Conservation (phyloP, 1,140 invertebrate genomes). For the Drosophila kepulauana region DNA sequence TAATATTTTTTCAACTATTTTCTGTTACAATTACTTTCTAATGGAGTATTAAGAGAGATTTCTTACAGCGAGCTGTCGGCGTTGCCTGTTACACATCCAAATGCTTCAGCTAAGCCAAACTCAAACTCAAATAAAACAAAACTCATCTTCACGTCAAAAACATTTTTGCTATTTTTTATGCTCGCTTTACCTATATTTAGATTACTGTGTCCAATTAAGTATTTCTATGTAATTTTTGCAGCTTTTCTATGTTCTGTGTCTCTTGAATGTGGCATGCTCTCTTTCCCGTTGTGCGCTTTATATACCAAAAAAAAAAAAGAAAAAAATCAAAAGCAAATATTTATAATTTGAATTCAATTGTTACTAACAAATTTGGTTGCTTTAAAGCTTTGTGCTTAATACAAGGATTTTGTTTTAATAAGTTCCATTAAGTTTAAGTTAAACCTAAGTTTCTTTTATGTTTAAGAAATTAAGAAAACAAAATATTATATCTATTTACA, state of each 20-base stretch:
- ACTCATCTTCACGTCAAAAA: not conserved
- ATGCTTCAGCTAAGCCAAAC: slow-evolving; percentile 8
- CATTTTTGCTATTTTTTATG: slow-evolving; percentile 19
- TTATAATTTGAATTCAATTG: slow-evolving; percentile 50
- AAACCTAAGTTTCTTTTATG: slow-evolving; percentile 42
- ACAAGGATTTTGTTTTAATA: slow-evolving; percentile 48
- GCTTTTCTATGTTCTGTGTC: slow-evolving; percentile 59
- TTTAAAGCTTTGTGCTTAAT: slow-evolving; percentile 79
- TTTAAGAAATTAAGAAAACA: slow-evolving; percentile 41
- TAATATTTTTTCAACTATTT: not conserved
- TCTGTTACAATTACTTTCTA: not conserved
- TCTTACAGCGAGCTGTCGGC: slow-evolving; percentile 30
- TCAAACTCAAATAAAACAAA: slow-evolving; percentile 20
- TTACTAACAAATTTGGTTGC: slow-evolving; percentile 76
- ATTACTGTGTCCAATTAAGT: slow-evolving; percentile 14
- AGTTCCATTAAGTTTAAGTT: slow-evolving; percentile 48
- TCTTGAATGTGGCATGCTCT: slow-evolving; percentile 69
- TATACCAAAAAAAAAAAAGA: slow-evolving; percentile 32
- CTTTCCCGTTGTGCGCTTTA: slow-evolving; percentile 65
- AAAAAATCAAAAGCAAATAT: slow-evolving; percentile 32
- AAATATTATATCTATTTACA: slow-evolving; percentile 42
- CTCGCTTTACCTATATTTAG: slow-evolving; percentile 16
- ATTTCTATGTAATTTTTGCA: slow-evolving; percentile 34
- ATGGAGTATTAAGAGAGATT: not conserved
- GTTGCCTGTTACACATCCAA: slow-evolving; percentile 41